phyloP scores from a whole-genome alignment of 1,140 invertebrate species.

The Contarinia nasturtii region DNA sequence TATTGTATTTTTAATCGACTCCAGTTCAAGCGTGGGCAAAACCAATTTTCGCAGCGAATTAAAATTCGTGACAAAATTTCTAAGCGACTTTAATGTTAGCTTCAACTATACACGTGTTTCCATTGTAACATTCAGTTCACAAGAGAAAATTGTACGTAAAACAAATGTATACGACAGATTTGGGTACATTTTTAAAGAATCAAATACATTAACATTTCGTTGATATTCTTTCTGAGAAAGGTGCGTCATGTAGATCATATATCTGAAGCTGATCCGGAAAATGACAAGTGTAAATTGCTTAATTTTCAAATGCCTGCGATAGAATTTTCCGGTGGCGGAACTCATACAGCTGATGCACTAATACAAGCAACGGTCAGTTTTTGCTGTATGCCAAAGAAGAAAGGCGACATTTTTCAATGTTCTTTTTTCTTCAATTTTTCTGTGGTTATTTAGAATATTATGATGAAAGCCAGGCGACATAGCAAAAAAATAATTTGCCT shows the following conservation, averaged over 20 bases:
- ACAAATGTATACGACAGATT: too few species aligned
- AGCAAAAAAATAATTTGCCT: conserved; percentile 42
- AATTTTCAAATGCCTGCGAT: conserved; percentile 39
- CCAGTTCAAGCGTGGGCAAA: conserved; percentile 42
- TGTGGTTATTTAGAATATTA: conserved; percentile 27
- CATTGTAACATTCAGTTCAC: conserved; percentile 45
- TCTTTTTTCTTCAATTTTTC: not conserved
- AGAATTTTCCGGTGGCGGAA: conserved; percentile 42
- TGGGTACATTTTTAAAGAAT: not conserved
- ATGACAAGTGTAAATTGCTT: conserved; percentile 43
- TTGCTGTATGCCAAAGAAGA: not conserved
- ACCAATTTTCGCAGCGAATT: conserved; percentile 47
- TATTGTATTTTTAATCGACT: conserved; percentile 48
- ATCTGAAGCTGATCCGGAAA: conserved; percentile 20
- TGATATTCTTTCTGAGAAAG: conserved; percentile 7
- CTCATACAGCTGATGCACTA: conserved; percentile 46
- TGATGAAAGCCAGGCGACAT: conserved; percentile 27
- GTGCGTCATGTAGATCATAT: conserved; percentile 42
- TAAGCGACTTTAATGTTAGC: conserved; percentile 50
- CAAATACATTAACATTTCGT: not conserved
- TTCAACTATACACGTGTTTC: conserved; percentile 39
- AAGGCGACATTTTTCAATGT: too few species aligned
- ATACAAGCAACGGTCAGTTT: conserved; percentile 35
- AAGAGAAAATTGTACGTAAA: conserved; percentile 28
- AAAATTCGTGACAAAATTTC: conserved; percentile 46